Base-by-base conservation (phyloP, 2,797 vertebrate genomes). In the Neoniphon sammara region DNA sequence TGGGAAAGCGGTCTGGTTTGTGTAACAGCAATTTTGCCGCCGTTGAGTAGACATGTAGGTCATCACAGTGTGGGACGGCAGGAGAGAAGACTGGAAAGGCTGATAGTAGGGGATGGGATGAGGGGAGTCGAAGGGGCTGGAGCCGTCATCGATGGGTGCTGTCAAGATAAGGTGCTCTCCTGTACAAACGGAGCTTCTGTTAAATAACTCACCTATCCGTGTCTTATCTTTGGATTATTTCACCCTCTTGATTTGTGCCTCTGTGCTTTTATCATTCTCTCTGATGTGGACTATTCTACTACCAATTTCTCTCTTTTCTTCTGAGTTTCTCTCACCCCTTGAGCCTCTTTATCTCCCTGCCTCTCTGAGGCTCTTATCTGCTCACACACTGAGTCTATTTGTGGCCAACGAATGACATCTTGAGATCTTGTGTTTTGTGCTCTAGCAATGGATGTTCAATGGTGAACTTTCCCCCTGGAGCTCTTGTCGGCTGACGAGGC, bases 311-410 rank as follows among this genome's bases (percentile, higher is more conserved):
- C n/a, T 20, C 74, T 39, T 30, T 34, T 30, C 15, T n/a, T 47
- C 23, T 63, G 8, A 50, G 12, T 31, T 27, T 59, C 25, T 31
- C 21, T 69, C 50, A 64, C 66, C 53, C 53, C 27, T 14, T 10
- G 47, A 12, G 68, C 44, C 36, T 59, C 68, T 65, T 63, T 74
- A 75, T 78, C 68, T 68, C 15, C 12, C 65, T 39, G 7, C 9
- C 52, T 69, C 46, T 75, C 46, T 78, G 36, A 64, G 71, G 66
- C 57, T 67, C 75, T 83, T 85, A 78, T 85, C 82, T 66, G 46
- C 63, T 77, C 0, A 30, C 8, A 7, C 1, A 1, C 15, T 8
- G 12, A 62, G 34, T 27, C 75, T 80, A 77, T 89, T 78, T 80
- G 64, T 79, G 80, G 85, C 58, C 31, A 44, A 66, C 47, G 73